A percentile compares a stretch with the other conserved stretches of the same genome.
Conservation (phyloP, 2,797 vertebrate species). For the Pangasius krempfi region DNA sequence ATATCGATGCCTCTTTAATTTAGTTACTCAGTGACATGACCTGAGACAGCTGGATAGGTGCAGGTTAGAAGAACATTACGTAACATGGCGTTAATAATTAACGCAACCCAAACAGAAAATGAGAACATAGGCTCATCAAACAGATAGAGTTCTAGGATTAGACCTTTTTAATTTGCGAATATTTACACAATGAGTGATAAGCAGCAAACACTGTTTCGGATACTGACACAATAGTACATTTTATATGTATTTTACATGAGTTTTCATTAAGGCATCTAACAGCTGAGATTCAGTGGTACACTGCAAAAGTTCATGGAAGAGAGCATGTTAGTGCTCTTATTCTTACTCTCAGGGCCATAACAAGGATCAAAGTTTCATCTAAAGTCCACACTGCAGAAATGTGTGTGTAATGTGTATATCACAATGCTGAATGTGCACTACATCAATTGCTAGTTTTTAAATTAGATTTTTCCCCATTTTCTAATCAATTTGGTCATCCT, state of each 20-base stretch:
- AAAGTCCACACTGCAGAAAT: background rate
- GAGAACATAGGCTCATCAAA: background rate
- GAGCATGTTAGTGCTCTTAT: background rate
- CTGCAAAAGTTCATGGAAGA: background rate
- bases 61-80: constrained; percentile 23
- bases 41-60: constrained; percentile 47
- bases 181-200: background rate
- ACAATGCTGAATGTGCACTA: background rate
- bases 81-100: constrained; percentile 31
- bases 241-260: background rate
- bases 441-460: background rate
- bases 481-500: background rate
- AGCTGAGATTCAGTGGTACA: background rate
- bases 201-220: background rate
- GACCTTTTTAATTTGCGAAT: background rate
- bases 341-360: background rate
- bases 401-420: background rate
- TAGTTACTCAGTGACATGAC: constrained; percentile 47
- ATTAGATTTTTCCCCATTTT: background rate
- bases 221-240: too few relatives aligned
- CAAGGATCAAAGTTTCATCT: background rate
- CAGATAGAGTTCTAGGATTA: too few relatives aligned
- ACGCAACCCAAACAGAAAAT: background rate
- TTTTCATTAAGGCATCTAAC: background rate
- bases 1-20: constrained; percentile 40